Conservation (phyloP, 2,888 invertebrate genomes). For the Drosophila nr. fundita region DNA sequence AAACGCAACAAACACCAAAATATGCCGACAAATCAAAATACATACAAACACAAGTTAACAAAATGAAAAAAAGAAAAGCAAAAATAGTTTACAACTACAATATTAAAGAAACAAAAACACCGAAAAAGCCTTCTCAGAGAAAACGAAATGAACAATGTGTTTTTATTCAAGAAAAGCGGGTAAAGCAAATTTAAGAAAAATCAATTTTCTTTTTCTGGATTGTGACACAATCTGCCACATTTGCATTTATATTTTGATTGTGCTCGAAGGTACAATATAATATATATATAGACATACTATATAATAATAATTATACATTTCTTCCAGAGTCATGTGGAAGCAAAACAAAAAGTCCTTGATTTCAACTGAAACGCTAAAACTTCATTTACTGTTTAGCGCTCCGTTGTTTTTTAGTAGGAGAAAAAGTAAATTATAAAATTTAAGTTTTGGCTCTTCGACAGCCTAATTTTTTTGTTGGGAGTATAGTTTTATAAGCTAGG, state of each 20-base stretch:
- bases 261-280: background rate
- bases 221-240: conserved; percentile 1
- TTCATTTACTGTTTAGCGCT: conserved; percentile 10
- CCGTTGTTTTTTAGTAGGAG: background rate
- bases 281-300: conserved; percentile 6
- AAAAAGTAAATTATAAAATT: background rate
- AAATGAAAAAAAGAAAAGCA: conserved; percentile 38
- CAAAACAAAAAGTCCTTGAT: conserved; percentile 15
- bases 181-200: background rate
- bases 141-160: conserved; percentile 45
- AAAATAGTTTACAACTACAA: conserved; percentile 48
- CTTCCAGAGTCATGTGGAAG: background rate
- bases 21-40: conserved; percentile 56
- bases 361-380: conserved; percentile 13
- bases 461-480: background rate
- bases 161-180: conserved; percentile 19
- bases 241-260: background rate
- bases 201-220: background rate
- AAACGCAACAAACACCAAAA: conserved; percentile 52
- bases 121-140: conserved; percentile 78
- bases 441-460: conserved; percentile 23
- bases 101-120: conserved; percentile 63
- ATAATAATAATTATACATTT: conserved; percentile 10
- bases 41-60: conserved; percentile 54
- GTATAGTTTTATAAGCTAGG: conserved; percentile 2